Base-by-base conservation (phyloP, 2,888 invertebrate species). In the Lithophane ornitopus region DNA sequence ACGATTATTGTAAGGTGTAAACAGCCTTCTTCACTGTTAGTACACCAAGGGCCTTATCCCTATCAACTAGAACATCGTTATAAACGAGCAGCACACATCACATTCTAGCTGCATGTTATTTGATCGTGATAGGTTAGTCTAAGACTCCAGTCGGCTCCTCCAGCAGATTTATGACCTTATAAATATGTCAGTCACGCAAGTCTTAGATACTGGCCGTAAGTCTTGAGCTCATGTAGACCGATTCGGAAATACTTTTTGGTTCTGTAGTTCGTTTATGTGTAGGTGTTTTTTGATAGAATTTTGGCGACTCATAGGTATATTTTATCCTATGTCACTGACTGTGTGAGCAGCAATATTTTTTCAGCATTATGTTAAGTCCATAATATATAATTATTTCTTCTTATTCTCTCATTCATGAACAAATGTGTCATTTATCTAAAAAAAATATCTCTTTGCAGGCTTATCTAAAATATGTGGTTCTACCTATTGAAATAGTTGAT, bases 121-220 rank as follows among this genome's bases (percentile, higher is more conserved):
- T 63, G 85, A 85, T 82, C 82, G 81, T 82, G 82, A 85, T 85
- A 82, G 85, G 85, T 81, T 81, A 82, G 82, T 46, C 76, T 72
- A 28, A 81, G 82, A 73, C 82, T 84, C 41, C 6, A 78, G 71
- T 61, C 61, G 26, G 62, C 65, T 72, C 39, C 72, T 75, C 49
- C 52, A 84, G n/a, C 69, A 82, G 92, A 94, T 94, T 94, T 94
- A 94, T 92, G 90, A 88, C 87, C 87, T 90, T 90, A 92, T 94
- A 94, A 94, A 94, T 92, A 93, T 92, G 93, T 93, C 93, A 91
- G 90, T 89, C 88, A 89, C 88, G 85, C 88, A 87, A 85, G 84
- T 78, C 74, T 74, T 61, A 73, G 74, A 52, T 74, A 76, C 59
- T 65, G 52, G 56, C 46, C 52, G 69, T 77, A 49, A 76, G 67